These are phyloP conservation scores for Caranx ignobilis DNA, from an alignment of 2,113 vertebrate species.

Conservation along the genomic window DNA sequence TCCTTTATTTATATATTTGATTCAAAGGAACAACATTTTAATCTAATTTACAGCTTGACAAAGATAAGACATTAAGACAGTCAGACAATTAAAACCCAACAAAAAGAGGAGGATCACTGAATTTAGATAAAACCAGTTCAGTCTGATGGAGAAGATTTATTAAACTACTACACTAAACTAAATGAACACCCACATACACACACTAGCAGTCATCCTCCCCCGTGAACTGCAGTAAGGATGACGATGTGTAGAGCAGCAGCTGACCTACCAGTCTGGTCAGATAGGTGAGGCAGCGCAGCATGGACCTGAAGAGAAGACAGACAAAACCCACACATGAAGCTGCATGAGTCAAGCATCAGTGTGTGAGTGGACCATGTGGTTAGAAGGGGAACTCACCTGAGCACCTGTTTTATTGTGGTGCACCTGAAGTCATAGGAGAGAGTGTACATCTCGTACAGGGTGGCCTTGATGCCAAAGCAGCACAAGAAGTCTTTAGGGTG, in stretches of 20 bases:
- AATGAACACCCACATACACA: too few species aligned
- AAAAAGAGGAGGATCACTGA: too few species aligned
- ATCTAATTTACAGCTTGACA: neutral
- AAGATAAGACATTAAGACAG: neutral
- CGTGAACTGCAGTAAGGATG: slow-evolving; percentile 79
- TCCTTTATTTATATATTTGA: slow-evolving; percentile 4
- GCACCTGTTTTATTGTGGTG: slow-evolving; percentile 80
- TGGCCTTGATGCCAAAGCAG: slow-evolving; percentile 87
- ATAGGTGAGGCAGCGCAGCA: slow-evolving; percentile 82
- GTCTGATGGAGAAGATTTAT: too few species aligned
- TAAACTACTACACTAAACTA: too few species aligned
- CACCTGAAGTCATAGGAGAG: slow-evolving; percentile 88
- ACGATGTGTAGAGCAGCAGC: slow-evolving; percentile 82
- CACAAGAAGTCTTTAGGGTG: slow-evolving; percentile 89
- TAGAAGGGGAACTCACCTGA: slow-evolving; percentile 40
- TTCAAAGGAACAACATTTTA: neutral
- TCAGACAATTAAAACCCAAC: neutral
- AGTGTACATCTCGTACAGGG: slow-evolving; percentile 88
- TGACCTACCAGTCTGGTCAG: slow-evolving; percentile 83
- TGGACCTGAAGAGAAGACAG: slow-evolving; percentile 69
- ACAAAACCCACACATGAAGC: neutral
- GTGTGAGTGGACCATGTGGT: too few species aligned
- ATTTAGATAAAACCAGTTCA: neutral
- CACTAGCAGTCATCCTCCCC: slow-evolving; percentile 69
- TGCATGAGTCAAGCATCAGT: too few species aligned